A percentile compares a stretch with the other conserved stretches of the same genome.
phyloP scores from a whole-genome alignment of 1,140 invertebrate genomes.

The Oryzaephilus surinamensis region DNA sequence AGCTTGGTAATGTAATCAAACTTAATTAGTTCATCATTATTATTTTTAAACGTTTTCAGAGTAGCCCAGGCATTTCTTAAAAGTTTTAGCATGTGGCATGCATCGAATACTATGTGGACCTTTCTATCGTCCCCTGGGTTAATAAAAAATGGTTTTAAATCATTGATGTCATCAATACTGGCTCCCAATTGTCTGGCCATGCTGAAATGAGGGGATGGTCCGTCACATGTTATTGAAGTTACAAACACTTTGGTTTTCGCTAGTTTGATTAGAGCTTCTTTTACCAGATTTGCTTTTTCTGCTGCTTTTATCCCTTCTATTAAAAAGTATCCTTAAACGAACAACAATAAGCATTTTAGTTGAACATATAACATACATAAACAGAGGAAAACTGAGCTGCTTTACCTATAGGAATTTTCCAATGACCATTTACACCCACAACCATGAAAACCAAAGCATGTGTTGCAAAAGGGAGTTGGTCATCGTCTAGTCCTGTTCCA shows the following conservation, averaged over 20 bases:
- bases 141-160: neutral
- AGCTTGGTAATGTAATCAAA: conserved; percentile 25
- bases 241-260: conserved; percentile 1
- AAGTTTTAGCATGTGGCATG: conserved; percentile 26
- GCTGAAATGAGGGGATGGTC: conserved; percentile 1
- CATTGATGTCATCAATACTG: neutral
- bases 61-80: conserved; percentile 24
- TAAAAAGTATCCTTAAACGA: no score
- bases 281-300: conserved; percentile 1
- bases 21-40: conserved; percentile 13
- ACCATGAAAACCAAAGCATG: conserved; percentile 10
- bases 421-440: conserved; percentile 4
- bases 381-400: no score
- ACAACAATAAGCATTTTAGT: no score
- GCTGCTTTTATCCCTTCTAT: no score
- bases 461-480: conserved; percentile 7
- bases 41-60: conserved; percentile 18
- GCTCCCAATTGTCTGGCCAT: neutral
- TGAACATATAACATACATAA: no score
- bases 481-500: conserved; percentile 1
- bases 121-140: no score
- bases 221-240: conserved; percentile 10
- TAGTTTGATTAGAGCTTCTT: conserved; percentile 1
- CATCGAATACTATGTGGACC: conserved; percentile 16
- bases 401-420: conserved; percentile 11